Base-by-base conservation (phyloP, 2,888 invertebrate species). In the Pycnomerus fuliginosus region DNA sequence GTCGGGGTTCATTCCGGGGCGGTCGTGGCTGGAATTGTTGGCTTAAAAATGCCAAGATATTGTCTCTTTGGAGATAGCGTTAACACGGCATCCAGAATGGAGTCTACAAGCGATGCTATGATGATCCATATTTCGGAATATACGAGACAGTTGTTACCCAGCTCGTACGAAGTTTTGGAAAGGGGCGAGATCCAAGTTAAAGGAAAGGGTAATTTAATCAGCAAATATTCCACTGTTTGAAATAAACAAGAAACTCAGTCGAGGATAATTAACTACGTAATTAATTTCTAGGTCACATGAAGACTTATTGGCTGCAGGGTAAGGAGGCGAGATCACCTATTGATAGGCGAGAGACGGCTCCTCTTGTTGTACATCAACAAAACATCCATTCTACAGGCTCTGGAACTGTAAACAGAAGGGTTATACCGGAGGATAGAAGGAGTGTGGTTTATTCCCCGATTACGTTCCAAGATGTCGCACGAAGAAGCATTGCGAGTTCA, bases 111-210 rank as follows among this genome's bases (percentile, higher is more conserved):
- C 47, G 84, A 87, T 64, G 87, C 94, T 0, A 94, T 95, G 90
- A 88, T 90, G 71, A 89, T 97, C 48, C 96, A 97, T 69, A 90
- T 97, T 61, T 95, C 96, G 2, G 86, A 95, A 69, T 85, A 89
- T 0, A 95, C 95, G 0, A 83, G 80, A 62, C 82, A 87, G 54
- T 74, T 88, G 10, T 74, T 96, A 3, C 83, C 90, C 0, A 75
- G 81, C 0, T 77, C 79, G 0, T 95, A 92, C 64, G 80, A 79
- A 62, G 84, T 90, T 2, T 76, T 76, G 4, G 89, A 90, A 64
- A 78, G 91, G 3, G 90, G 89, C 2, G 90, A 90, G 68, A 88
- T 93, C 48, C 83, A 87, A 61, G 87, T 95, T 1, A 95, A 94
- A 74, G 95, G 92, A 28, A 91, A 92, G 80, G 91, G 91, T 81